Evolutionary conservation across 2,888 invertebrate species (phyloP).

Genomic region (Ethmia dodecea): DNA sequence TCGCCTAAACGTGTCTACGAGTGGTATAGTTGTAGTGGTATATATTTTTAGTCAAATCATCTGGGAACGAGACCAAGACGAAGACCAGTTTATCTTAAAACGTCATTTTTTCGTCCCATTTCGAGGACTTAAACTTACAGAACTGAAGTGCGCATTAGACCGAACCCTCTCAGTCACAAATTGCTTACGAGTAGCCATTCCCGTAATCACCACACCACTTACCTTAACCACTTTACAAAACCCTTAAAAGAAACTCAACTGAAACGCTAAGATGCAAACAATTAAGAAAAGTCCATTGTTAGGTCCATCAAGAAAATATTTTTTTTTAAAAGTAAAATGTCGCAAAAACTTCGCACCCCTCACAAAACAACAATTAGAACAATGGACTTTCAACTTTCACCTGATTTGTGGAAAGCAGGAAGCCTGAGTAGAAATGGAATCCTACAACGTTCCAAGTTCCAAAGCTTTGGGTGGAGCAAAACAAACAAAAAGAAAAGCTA

Average conservation of each 20-base stretch:
- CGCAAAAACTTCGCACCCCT: slow-evolving; percentile 16
- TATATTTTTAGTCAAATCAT: no score
- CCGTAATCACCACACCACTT: slow-evolving; percentile 33
- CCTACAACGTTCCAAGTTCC: slow-evolving; percentile 50
- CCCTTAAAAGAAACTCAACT: no score
- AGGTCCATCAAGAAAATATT: slow-evolving; percentile 6
- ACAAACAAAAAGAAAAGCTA: slow-evolving; percentile 54
- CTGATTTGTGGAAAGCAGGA: slow-evolving; percentile 23
- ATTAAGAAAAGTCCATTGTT: no score
- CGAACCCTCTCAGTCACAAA: slow-evolving; percentile 23
- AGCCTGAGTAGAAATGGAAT: slow-evolving; percentile 47
- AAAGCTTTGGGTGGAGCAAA: slow-evolving; percentile 33
- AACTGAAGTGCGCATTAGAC: no score
- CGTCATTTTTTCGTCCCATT: no score
- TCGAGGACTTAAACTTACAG: no score
- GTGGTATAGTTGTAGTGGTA: no score
- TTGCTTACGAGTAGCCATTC: slow-evolving; percentile 39
- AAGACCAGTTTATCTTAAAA: no score
- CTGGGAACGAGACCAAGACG: no score
- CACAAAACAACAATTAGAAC: slow-evolving; percentile 21
- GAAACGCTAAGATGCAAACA: no score
- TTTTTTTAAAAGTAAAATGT: slow-evolving; percentile 1
- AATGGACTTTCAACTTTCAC: slow-evolving; percentile 22
- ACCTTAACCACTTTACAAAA: slow-evolving; percentile 25
- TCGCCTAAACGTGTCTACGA: no score